Base-by-base conservation (phyloP, 2,888 invertebrate genomes). In the Eilema griseolum region DNA sequence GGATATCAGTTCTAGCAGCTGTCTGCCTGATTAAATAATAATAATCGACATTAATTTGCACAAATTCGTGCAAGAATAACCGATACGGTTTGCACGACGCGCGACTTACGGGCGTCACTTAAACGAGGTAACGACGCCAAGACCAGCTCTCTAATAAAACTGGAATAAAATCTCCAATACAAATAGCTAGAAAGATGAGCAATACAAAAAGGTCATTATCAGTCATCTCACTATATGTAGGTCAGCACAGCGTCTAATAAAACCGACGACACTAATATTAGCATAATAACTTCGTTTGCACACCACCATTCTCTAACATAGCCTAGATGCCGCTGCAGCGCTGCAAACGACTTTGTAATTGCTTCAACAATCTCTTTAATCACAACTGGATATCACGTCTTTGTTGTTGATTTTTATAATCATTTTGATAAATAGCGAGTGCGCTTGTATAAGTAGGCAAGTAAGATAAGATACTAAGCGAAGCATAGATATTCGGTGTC, bases 301-400 rank as follows among this genome's bases (percentile, higher is more conserved):
- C 56, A 59, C 63, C 23, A 37, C 4, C 41, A 66, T 66, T 70
- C 28, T 63, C 66, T 70, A 66, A 70, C 41, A 16, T 37, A 31
- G 37, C 63, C 52, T 60, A 61, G 63, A 59, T 24, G 52, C 28
- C 57, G 64, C 33, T 67, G 24, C 37, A 52, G 52, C n/a, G 59
- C n/a, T 24, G 60, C 52, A 71, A 71, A 71, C 60, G 63, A 52
- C 67, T 64, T 71, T 67, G 61, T 67, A 67, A 71, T 71, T 71
- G 60, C 71, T 67, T 64, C 28, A 56, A 37, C 20, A 16, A 60
- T 52, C 26, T 67, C 46, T 71, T 67, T 66, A 57, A 41, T 31
- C n/a, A 5, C 59, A 59, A 59, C 28, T 16, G 24, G 26, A 28
- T 20, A 46, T 20, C 20, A 20, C 10, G 52, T n/a, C 52, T 8